phyloP scores from a whole-genome alignment of 2,797 vertebrate species.

The Poecilia velifera region DNA sequence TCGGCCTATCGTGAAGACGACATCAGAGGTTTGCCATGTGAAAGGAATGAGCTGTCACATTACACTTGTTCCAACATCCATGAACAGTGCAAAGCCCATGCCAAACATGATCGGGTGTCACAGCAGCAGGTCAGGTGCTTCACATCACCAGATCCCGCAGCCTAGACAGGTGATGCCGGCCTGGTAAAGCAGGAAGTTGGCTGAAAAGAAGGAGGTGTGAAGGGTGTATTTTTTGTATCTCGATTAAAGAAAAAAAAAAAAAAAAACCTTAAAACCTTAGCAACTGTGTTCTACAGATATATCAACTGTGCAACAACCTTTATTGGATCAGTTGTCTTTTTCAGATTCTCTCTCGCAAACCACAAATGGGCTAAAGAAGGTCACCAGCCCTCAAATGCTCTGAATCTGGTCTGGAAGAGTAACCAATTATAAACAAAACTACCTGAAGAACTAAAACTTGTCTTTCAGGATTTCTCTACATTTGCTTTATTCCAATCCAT shows the following conservation, averaged over 20 bases:
- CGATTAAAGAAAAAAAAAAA: too few species aligned
- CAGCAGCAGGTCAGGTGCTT: slow-evolving; percentile 49
- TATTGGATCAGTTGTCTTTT: not conserved
- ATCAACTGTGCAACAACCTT: not conserved
- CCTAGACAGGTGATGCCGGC: slow-evolving; percentile 38
- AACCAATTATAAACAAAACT: not conserved
- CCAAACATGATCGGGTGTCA: slow-evolving; percentile 78
- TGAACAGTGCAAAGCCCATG: slow-evolving; percentile 68
- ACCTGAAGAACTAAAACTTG: not conserved
- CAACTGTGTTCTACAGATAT: not conserved
- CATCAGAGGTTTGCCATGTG: slow-evolving; percentile 71
- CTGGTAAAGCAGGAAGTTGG: slow-evolving; percentile 17
- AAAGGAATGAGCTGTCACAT: slow-evolving; percentile 80
- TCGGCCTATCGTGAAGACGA: slow-evolving; percentile 43
- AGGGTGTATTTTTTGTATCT: slow-evolving; percentile 3
- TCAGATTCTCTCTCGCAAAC: not conserved
- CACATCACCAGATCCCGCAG: slow-evolving; percentile 53
- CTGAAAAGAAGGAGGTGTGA: not conserved
- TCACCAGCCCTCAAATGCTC: not conserved
- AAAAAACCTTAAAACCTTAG: not conserved
- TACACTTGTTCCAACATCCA: slow-evolving; percentile 83
- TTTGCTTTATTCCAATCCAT: not conserved
- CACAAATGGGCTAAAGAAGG: not conserved
- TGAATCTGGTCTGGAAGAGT: not conserved
- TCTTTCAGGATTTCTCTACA: not conserved